Conservation (phyloP, 2,888 invertebrate genomes). For the Ametastegia equiseti region DNA sequence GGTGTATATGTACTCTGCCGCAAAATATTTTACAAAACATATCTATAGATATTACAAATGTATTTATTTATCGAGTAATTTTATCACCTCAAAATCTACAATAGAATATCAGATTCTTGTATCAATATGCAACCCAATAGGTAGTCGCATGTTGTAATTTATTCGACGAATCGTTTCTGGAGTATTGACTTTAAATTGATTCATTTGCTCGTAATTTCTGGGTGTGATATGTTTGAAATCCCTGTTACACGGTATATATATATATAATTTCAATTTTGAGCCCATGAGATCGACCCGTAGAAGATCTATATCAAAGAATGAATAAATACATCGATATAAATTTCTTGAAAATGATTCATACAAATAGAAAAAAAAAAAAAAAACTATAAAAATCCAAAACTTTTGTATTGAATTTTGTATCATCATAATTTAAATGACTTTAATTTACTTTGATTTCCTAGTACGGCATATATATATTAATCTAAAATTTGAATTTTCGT, state of each 20-base stretch:
- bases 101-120: too few relatives aligned
- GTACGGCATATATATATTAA: neutral
- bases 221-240: conserved; percentile 32
- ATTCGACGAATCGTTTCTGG: neutral
- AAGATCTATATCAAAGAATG: neutral
- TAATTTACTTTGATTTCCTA: too few relatives aligned
- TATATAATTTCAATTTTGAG: neutral
- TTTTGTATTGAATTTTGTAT: too few relatives aligned
- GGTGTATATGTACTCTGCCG: too few relatives aligned
- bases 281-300: neutral
- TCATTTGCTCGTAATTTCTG: neutral
- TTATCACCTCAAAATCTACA: too few relatives aligned
- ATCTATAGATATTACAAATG: too few relatives aligned
- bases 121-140: too few relatives aligned
- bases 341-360: neutral
- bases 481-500: neutral
- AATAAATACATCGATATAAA: neutral
- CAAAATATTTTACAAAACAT: too few relatives aligned
- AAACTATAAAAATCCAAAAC: too few relatives aligned
- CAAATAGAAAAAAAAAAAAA: too few relatives aligned
- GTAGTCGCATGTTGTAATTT: neutral
- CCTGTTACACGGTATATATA: conserved; percentile 13
- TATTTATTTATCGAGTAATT: too few relatives aligned
- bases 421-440: too few relatives aligned
- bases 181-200: neutral